A percentile compares a stretch with the other conserved stretches of the same genome.
These are phyloP conservation scores for Silurus lanzhouensis DNA, from an alignment of 2,797 vertebrate species.

Conservation along the genomic window DNA sequence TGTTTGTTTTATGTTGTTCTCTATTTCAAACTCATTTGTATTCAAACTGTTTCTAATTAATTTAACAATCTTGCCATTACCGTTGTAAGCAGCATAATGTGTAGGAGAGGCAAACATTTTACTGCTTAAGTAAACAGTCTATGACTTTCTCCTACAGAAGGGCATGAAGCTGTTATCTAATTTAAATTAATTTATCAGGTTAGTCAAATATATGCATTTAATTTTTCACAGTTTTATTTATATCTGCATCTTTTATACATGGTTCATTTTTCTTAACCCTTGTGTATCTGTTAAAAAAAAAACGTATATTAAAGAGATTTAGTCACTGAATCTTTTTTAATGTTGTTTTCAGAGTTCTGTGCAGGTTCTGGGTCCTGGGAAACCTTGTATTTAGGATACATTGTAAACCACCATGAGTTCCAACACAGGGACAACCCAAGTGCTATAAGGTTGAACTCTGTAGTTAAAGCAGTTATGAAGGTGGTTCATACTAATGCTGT, in stretches of 20 bases:
- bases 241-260: not conserved
- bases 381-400: not conserved
- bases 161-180: not conserved
- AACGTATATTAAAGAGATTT: not conserved
- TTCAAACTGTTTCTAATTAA: conserved; percentile 15
- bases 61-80: conserved; percentile 2
- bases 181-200: not conserved
- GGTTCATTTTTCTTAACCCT: not conserved
- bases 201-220: conserved; percentile 18
- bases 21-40: not conserved
- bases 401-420: no score
- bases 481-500: not conserved
- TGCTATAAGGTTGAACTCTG: no score
- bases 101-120: not conserved
- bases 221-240: conserved; percentile 25
- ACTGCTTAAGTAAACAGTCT: not conserved
- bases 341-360: not conserved
- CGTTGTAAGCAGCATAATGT: not conserved
- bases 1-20: conserved; percentile 1
- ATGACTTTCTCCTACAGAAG: conserved; percentile 12
- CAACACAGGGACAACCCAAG: no score
- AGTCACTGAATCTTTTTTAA: not conserved
- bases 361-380: no score
- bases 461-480: not conserved
- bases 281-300: not conserved